Base-by-base conservation (phyloP, 2,113 vertebrate genomes). In the Equus przewalskii region DNA sequence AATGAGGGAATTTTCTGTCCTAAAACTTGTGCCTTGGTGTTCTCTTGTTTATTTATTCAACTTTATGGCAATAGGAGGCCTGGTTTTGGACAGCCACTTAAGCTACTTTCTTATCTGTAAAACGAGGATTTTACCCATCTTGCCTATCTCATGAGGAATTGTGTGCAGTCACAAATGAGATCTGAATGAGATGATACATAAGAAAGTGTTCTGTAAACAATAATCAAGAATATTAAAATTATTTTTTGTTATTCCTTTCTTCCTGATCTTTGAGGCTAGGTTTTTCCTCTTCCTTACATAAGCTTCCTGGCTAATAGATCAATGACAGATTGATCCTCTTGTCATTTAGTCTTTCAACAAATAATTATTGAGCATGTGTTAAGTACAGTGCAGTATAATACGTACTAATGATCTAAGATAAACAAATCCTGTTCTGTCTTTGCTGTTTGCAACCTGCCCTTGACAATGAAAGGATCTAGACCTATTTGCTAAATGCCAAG, bases 311-410 rank as follows among this genome's bases (percentile, higher is more conserved):
- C 46, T 93, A 64, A 33, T 54, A 84, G 18, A 82, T 72, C 16
- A 41, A 6, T 87, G 75, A 41, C 64, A 84, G 9, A 69, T 89
- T 91, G 72, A 64, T 76, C 8, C 18, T 41, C 65, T 72, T 79
- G 49, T 67, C 19, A 64, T 88, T 93, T 96, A 90, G 78, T 96
- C 54, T 84, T 67, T 60, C 76, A 96, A 54, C 46, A 85, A 82
- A 65, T 94, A 94, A 60, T 80, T 80, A 16, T 41, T 85, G 51
- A 91, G 33, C 18, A 83, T 36, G 72, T 96, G 3, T 44, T 89
- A 86, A 51, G 16, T 89, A 60, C n/a, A 91, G 26, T 9, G 22
- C 30, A 24, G 7, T 85, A 33, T 72, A 18, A n/a, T 85, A 58
- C 89, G n/a, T 69, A 65, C 24, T 94, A 65, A 58, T 88, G 67